phyloP scores from a whole-genome alignment of 2,113 vertebrate genomes.

The Sitta europaea region DNA sequence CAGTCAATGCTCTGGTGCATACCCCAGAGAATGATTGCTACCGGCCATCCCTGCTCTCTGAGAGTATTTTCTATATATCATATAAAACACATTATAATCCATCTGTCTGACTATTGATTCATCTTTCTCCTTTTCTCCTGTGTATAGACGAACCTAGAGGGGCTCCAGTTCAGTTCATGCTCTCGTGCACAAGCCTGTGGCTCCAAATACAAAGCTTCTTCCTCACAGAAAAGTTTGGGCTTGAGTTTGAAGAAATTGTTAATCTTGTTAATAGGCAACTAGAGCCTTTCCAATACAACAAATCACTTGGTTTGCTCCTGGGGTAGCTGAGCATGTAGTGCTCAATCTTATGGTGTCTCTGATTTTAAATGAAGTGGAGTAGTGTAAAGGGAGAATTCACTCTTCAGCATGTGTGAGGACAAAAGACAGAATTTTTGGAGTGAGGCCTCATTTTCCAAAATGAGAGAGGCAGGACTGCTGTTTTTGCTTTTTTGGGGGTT shows the following conservation, averaged over 20 bases:
- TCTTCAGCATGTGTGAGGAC: not conserved
- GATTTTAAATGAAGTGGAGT: not conserved
- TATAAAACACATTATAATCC: constrained; percentile 34
- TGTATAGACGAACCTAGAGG: not conserved
- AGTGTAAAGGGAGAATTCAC: not conserved
- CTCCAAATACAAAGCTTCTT: not conserved
- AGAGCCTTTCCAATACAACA: not conserved
- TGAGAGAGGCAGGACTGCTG: rapidly evolving
- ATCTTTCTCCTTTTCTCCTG: not conserved
- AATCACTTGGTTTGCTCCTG: not conserved
- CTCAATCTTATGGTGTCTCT: rapidly evolving
- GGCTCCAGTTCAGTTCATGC: not conserved
- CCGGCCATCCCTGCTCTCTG: not conserved
- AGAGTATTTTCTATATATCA: constrained; percentile 40
- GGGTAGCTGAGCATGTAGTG: not conserved
- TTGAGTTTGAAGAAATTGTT: not conserved
- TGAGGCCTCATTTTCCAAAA: not conserved
- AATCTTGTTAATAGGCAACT: not conserved
- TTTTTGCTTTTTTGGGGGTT: not conserved
- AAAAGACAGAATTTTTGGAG: not conserved
- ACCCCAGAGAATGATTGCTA: constrained; percentile 30
- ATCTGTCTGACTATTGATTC: constrained; percentile 38
- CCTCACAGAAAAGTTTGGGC: not conserved
- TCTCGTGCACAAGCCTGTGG: not conserved
- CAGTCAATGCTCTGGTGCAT: constrained; percentile 24